Evolutionary conservation across 1,140 invertebrate species (phyloP), one percentile per base, ranked within the genome.

Genomic region (Cherax destructor): DNA sequence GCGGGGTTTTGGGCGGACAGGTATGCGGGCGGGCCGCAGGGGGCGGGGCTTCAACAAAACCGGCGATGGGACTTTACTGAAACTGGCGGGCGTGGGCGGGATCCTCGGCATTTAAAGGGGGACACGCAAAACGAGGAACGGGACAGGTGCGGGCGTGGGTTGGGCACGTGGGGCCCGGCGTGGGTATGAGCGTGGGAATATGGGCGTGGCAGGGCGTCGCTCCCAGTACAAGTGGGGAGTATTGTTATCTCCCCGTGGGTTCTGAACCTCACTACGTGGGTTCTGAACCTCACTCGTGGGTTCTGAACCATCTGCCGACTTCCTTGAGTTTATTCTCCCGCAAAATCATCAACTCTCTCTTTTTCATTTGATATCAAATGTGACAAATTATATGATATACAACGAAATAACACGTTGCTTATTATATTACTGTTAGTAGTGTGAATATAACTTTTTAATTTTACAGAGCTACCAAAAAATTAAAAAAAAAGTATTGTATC

Each of bases 101-200:
- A 72, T 72, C 69, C 5, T 24, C 69, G 7, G 18, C n/a, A n/a
- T 21, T 72, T 30, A 72, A 72, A 21, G 69, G 69, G 69, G 69
- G 5, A 30, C 69, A 72, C 11, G 69, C 69, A 72, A 72, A 72
- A 24, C 61, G 61, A 69, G 61, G 61, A 69, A 69, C n/a, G 69
- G n/a, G 4, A 24, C 21, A 72, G 69, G 21, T 72, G 69, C 69
- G 69, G 69, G 69, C 69, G 69, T 72, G 69, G 69, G 69, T 18
- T 72, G 24, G 69, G 69, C 69, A 72, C 69, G 69, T 72, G 69
- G 69, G 69, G n/a, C 69, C 24, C 24, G n/a, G 69, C 69, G 69
- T 41, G 69, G 69, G n/a, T 24, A 3, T 72, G 69, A n/a, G 21
- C 69, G 69, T 72, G 69, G 69, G 69, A 24, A 30, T n/a, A 3